Evolutionary conservation across 2,113 vertebrate species (phyloP).

Genomic region (Epinephelus fuscoguttatus): DNA sequence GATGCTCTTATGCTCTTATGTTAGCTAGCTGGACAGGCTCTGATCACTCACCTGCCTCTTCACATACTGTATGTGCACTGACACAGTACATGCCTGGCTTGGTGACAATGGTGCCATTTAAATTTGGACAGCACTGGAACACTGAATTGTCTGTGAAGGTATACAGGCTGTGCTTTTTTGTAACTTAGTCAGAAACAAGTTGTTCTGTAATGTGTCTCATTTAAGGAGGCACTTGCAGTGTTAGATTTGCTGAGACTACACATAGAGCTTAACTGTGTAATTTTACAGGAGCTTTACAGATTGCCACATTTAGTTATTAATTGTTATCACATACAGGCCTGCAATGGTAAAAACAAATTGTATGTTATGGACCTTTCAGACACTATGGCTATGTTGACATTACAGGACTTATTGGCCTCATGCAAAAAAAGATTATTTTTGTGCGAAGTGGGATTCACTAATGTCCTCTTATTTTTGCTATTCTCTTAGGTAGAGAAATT

Average conservation of each 20-base stretch:
- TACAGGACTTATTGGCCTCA: no score
- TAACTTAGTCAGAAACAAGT: not conserved
- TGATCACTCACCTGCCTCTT: constrained; percentile 13
- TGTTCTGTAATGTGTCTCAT: not conserved
- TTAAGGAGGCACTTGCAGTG: not conserved
- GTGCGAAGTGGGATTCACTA: no score
- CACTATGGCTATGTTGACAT: no score
- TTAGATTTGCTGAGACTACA: not conserved
- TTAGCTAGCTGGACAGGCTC: constrained; percentile 8
- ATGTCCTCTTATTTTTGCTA: no score
- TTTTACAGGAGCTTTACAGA: not conserved
- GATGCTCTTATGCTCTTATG: not conserved
- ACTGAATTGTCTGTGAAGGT: not conserved
- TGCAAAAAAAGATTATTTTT: no score
- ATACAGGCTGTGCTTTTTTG: not conserved
- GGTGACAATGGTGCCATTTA: not conserved
- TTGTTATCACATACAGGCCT: not conserved
- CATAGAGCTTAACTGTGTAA: not conserved
- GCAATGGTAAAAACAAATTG: no score
- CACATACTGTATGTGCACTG: not conserved
- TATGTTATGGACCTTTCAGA: no score
- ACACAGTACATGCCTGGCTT: not conserved
- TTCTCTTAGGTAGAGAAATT: no score
- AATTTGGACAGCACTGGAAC: not conserved
- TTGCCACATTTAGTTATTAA: not conserved